A percentile compares a stretch with the other conserved stretches of the same genome.
Conservation (phyloP, 2,888 invertebrate genomes). For the Troides aeacus region DNA sequence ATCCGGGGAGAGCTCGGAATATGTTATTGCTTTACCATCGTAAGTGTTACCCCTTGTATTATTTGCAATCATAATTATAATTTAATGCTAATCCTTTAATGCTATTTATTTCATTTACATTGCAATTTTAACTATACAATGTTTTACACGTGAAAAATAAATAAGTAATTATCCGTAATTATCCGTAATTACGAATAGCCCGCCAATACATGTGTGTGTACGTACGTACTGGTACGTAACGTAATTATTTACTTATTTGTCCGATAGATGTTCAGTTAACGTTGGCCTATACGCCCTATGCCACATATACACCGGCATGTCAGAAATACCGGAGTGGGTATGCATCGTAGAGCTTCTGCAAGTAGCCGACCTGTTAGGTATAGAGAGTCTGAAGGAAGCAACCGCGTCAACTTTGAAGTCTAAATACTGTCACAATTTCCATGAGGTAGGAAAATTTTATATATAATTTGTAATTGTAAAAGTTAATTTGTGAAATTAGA, state of each 20-base stretch:
- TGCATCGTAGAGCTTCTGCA: slow-evolving; percentile 93
- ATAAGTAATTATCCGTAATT: too few species aligned
- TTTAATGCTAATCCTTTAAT: too few species aligned
- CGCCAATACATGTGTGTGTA: too few species aligned
- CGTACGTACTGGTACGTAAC: too few species aligned
- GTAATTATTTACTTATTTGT: neutral
- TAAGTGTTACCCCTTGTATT: slow-evolving; percentile 56
- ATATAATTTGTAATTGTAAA: too few species aligned
- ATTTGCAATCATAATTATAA: neutral
- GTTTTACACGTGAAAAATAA: too few species aligned
- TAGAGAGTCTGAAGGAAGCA: slow-evolving; percentile 95
- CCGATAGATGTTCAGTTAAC: slow-evolving; percentile 85
- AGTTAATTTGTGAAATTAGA: too few species aligned
- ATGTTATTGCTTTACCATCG: slow-evolving; percentile 91
- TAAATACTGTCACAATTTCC: slow-evolving; percentile 96
- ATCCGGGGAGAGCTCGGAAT: slow-evolving; percentile 88
- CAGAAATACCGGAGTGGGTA: slow-evolving; percentile 91
- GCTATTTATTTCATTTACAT: too few species aligned
- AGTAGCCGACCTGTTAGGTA: slow-evolving; percentile 92
- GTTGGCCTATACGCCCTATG: slow-evolving; percentile 94
- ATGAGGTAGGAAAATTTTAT: slow-evolving; percentile 77
- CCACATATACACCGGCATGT: slow-evolving; percentile 96
- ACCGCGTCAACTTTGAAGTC: slow-evolving; percentile 92
- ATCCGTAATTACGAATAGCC: too few species aligned
- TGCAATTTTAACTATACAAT: too few species aligned